These are phyloP conservation scores for Caenorhabditis elegans DNA, from an alignment of 1,140 invertebrate species.

Conservation along the genomic window DNA sequence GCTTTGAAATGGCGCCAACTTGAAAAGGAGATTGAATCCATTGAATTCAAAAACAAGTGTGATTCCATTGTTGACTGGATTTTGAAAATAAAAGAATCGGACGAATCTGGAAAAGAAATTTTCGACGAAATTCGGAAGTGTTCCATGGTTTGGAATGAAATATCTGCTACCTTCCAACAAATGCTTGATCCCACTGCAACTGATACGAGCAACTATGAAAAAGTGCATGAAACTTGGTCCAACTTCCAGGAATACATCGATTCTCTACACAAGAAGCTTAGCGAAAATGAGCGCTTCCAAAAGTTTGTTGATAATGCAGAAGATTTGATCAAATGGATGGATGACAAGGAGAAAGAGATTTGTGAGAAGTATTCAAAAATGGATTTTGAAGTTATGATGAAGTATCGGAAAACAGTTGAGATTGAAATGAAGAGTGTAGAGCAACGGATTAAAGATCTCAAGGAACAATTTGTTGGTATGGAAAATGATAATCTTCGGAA, in stretches of 20 bases:
- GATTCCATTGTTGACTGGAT: neutral
- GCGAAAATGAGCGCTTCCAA: neutral
- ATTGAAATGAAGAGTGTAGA: neutral
- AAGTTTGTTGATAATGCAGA: neutral
- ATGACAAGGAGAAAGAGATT: neutral
- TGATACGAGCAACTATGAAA: neutral
- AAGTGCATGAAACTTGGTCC: neutral
- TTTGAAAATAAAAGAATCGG: neutral
- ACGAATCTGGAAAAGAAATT: neutral
- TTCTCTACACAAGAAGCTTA: neutral
- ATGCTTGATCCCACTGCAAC: neutral
- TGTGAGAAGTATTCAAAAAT: neutral
- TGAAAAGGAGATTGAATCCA: neutral
- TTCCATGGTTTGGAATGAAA: neutral
- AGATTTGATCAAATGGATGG: neutral
- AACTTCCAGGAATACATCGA: neutral
- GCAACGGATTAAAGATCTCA: neutral
- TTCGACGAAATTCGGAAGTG: slow-evolving; percentile 20
- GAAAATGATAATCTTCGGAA: neutral
- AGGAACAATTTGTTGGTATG: neutral
- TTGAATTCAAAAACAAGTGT: neutral
- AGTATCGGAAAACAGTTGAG: neutral
- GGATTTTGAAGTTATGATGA: neutral
- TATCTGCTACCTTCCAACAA: neutral
- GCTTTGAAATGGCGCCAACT: neutral